A percentile compares a stretch with the other conserved stretches of the same genome.
These are phyloP conservation scores for Hydropsyche betteni DNA, from an alignment of 2,888 invertebrate species.

Conservation along the genomic window DNA sequence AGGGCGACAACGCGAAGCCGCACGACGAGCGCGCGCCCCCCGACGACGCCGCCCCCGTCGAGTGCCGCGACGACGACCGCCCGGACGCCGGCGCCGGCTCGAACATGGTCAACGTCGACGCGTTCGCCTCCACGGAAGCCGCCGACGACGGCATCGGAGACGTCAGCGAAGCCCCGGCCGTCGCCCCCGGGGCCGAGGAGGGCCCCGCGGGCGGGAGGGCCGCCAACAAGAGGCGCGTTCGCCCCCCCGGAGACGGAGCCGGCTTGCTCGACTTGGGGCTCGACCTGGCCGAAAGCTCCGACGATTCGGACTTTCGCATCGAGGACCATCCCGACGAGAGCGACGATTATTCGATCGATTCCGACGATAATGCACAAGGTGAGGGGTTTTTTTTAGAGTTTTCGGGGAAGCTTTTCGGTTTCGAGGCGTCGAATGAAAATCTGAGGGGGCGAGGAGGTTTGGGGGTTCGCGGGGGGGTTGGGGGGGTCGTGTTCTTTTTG, in stretches of 20 bases:
- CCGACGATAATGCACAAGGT: conserved; percentile 73
- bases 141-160: no score
- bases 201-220: background rate
- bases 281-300: conserved; percentile 89
- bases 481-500: no score
- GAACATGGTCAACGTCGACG: no score
- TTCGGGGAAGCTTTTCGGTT: no score
- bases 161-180: no score
- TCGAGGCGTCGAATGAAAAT: no score
- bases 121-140: no score
- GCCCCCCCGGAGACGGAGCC: conserved; percentile 76
- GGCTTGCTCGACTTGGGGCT: conserved; percentile 70
- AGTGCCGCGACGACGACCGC: no score
- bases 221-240: conserved; percentile 74
- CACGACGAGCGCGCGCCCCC: background rate
- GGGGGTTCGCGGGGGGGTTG: no score
- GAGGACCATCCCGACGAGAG: conserved; percentile 85
- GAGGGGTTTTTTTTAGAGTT: no score
- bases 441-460: no score
- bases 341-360: conserved; percentile 76
- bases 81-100: background rate
- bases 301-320: conserved; percentile 94
- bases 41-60: background rate
- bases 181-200: background rate
- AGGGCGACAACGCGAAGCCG: background rate